phyloP scores from a whole-genome alignment of 2,888 invertebrate species.

The Caenorhabditis sulstoni region DNA sequence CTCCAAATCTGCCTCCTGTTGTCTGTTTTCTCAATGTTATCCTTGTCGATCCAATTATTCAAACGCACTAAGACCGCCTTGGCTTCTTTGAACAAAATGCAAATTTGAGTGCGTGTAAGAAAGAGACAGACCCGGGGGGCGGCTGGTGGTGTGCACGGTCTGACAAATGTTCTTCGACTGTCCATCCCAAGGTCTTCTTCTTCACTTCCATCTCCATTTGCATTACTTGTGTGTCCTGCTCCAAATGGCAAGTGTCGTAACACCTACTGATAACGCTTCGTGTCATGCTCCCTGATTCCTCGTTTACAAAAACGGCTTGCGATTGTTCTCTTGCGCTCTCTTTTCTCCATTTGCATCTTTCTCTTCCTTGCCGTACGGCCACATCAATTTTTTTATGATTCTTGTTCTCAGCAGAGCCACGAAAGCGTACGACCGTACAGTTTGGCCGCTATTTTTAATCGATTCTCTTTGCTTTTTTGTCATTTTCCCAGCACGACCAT shows the following conservation, averaged over 20 bases:
- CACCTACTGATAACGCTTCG: constrained; percentile 45
- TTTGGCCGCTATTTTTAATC: constrained; percentile 8
- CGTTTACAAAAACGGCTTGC: constrained; percentile 26
- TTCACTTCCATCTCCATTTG: constrained; percentile 4
- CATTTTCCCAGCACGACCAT: neutral
- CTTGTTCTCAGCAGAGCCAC: constrained; percentile 31
- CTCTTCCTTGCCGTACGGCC: constrained; percentile 29
- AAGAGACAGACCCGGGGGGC: constrained; percentile 37
- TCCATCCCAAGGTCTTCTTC: constrained; percentile 45
- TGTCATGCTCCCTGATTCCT: constrained; percentile 27
- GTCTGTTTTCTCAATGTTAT: constrained; percentile 31
- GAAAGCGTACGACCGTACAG: constrained; percentile 15
- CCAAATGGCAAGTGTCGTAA: constrained; percentile 28
- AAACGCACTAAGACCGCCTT: constrained; percentile 39
- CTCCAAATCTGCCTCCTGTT: constrained; percentile 7
- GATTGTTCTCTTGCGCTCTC: neutral
- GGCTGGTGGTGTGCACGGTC: constrained; percentile 46
- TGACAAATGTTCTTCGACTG: constrained; percentile 49
- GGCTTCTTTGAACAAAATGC: constrained; percentile 53
- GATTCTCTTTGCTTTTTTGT: constrained; percentile 17
- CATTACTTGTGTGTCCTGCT: constrained; percentile 26
- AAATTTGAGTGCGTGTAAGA: constrained; percentile 53
- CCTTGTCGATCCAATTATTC: constrained; percentile 52
- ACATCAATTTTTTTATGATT: constrained; percentile 47
- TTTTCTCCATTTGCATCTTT: constrained; percentile 5